A percentile compares a stretch with the other conserved stretches of the same genome.
These are phyloP conservation scores for Cordylochernes scorpioides DNA, from an alignment of 2,888 invertebrate species.

Conservation along the genomic window DNA sequence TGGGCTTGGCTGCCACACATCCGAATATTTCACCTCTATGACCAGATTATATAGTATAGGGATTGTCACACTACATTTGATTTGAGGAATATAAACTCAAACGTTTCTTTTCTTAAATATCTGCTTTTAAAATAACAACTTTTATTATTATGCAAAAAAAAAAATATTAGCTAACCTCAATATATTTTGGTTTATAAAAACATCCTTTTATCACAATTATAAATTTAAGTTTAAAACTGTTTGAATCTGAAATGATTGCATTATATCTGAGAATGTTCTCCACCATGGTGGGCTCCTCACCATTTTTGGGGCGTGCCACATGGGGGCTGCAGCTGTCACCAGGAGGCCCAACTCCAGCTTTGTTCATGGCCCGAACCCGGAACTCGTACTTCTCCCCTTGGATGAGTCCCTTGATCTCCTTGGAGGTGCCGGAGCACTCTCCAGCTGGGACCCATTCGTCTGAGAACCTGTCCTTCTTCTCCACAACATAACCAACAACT, in stretches of 20 bases:
- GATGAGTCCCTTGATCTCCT: slow-evolving; percentile 49
- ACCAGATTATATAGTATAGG: background rate
- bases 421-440: slow-evolving; percentile 38
- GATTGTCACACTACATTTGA: too few species aligned
- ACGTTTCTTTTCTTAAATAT: too few species aligned
- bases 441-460: slow-evolving; percentile 42
- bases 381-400: slow-evolving; percentile 69
- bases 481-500: slow-evolving; percentile 37
- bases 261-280: too few species aligned
- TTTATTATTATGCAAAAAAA: too few species aligned
- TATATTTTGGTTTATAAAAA: too few species aligned
- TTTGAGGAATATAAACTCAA: too few species aligned
- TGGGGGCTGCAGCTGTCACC: slow-evolving; percentile 75
- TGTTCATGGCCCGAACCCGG: slow-evolving; percentile 58
- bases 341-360: slow-evolving; percentile 55
- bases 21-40: slow-evolving; percentile 1
- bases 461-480: slow-evolving; percentile 19
- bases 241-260: too few species aligned
- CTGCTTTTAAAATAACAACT: too few species aligned
- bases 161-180: too few species aligned
- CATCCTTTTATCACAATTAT: too few species aligned
- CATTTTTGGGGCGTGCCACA: slow-evolving; percentile 68
- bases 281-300: too few species aligned
- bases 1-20: slow-evolving; percentile 52
- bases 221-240: too few species aligned